phyloP scores from a whole-genome alignment of 2,797 vertebrate species.

The Gobionotothen gibberifrons region DNA sequence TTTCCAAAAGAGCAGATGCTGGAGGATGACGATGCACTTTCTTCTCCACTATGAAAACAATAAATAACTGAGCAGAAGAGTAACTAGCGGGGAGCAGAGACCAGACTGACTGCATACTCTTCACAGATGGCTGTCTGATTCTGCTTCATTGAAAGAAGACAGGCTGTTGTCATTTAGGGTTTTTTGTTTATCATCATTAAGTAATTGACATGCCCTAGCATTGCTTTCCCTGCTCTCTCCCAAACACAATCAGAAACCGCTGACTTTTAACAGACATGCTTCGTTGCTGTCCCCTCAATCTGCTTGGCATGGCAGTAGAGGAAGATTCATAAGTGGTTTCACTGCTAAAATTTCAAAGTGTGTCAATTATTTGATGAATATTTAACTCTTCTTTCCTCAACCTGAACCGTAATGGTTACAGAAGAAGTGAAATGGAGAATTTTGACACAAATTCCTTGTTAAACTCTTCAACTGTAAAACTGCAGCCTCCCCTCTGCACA shows the following conservation, averaged over 20 bases:
- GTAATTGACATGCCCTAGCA: constrained; percentile 46
- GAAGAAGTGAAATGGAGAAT: constrained; percentile 4
- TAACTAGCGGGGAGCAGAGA: constrained; percentile 26
- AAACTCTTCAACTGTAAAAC: constrained; percentile 29
- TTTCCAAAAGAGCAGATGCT: constrained; percentile 33
- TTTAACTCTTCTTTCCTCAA: not conserved
- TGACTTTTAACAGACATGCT: constrained; percentile 37
- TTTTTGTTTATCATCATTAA: constrained; percentile 63
- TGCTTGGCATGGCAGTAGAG: constrained; percentile 14
- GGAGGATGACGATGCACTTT: constrained; percentile 44
- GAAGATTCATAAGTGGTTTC: constrained; percentile 20
- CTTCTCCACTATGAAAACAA: constrained; percentile 19
- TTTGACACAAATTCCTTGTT: constrained; percentile 17
- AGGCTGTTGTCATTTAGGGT: constrained; percentile 43
- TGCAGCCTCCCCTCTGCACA: not conserved
- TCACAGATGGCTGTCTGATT: constrained; percentile 63
- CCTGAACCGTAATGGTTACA: not conserved
- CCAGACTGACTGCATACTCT: constrained; percentile 37
- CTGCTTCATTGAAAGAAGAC: constrained; percentile 51
- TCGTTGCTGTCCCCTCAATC: constrained; percentile 28
- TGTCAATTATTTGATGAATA: constrained; percentile 1
- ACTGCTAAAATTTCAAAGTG: constrained; percentile 10
- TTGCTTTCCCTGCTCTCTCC: constrained; percentile 33
- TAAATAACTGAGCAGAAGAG: constrained; percentile 33
- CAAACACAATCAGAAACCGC: constrained; percentile 37